Percentiles rank a stretch among this genome's conserved stretches.
These are phyloP conservation scores for Eupithecia vulgata DNA, from an alignment of 2,888 invertebrate genomes.

Conservation along the genomic window DNA sequence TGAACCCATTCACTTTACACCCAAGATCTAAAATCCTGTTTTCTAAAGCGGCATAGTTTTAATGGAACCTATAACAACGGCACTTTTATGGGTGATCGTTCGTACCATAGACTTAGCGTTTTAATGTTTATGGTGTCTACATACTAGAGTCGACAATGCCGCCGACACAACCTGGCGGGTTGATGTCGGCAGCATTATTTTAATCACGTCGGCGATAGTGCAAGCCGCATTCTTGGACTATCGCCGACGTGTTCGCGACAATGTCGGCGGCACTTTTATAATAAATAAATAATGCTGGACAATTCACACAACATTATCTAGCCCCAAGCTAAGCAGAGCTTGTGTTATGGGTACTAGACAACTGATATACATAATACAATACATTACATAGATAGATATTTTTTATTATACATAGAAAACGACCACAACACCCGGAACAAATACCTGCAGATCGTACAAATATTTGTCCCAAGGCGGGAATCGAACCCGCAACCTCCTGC, in stretches of 20 bases:
- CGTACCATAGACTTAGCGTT: conserved; percentile 46
- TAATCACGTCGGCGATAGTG: neutral
- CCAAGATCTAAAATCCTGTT: conserved; percentile 20
- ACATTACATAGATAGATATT: too few species aligned
- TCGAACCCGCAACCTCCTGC: too few species aligned
- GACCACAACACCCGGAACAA: too few species aligned
- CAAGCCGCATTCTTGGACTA: neutral
- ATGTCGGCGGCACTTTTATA: neutral
- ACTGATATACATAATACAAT: too few species aligned
- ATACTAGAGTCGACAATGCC: neutral
- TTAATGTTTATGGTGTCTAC: conserved; percentile 14
- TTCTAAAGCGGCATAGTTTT: conserved; percentile 44
- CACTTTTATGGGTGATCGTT: conserved; percentile 58
- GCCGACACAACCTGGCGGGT: neutral
- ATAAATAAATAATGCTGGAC: neutral
- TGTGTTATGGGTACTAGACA: too few species aligned
- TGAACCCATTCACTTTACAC: conserved; percentile 18
- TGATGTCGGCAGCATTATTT: neutral
- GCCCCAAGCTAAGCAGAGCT: too few species aligned
- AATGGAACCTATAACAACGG: conserved; percentile 52
- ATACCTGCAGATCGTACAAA: too few species aligned
- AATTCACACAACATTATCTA: too few species aligned
- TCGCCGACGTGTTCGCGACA: neutral
- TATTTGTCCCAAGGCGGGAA: too few species aligned
- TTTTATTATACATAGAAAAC: too few species aligned